Conservation (phyloP, 2,888 invertebrate species). For the Stenurella melanura region DNA sequence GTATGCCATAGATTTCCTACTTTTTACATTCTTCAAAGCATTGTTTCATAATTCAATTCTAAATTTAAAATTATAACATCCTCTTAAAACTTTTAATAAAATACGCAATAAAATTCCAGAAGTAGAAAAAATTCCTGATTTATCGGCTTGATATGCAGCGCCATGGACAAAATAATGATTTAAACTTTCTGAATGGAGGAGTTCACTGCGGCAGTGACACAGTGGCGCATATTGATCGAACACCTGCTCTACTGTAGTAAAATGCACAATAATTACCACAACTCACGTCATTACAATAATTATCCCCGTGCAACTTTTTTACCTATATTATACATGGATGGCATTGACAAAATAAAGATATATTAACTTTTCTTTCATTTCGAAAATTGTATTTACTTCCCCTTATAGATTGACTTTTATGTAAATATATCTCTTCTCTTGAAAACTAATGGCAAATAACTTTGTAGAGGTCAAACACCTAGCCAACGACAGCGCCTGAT, state of each 20-base stretch:
- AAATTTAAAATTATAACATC: too few species aligned
- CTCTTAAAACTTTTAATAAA: too few species aligned
- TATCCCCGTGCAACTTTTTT: neutral
- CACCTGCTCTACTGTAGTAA: conserved; percentile 7
- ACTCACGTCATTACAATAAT: neutral
- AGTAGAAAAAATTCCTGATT: neutral
- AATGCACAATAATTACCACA: conserved; percentile 7
- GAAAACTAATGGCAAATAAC: too few species aligned
- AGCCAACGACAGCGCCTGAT: too few species aligned
- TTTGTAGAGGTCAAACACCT: too few species aligned
- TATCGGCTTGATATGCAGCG: neutral
- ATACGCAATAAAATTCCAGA: too few species aligned
- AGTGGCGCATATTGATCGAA: conserved; percentile 1
- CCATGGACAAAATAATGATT: neutral
- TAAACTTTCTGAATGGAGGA: neutral
- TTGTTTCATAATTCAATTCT: too few species aligned
- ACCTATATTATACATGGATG: neutral
- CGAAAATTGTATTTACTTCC: too few species aligned
- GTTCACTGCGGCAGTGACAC: conserved; percentile 6
- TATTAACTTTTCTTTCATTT: neutral
- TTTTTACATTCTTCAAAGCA: too few species aligned
- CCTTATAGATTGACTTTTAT: too few species aligned
- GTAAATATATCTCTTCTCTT: too few species aligned
- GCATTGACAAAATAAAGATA: neutral
- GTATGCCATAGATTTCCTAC: too few species aligned